phyloP scores from a whole-genome alignment of 2,888 invertebrate species.

The Cryptocheilus praepositus region DNA sequence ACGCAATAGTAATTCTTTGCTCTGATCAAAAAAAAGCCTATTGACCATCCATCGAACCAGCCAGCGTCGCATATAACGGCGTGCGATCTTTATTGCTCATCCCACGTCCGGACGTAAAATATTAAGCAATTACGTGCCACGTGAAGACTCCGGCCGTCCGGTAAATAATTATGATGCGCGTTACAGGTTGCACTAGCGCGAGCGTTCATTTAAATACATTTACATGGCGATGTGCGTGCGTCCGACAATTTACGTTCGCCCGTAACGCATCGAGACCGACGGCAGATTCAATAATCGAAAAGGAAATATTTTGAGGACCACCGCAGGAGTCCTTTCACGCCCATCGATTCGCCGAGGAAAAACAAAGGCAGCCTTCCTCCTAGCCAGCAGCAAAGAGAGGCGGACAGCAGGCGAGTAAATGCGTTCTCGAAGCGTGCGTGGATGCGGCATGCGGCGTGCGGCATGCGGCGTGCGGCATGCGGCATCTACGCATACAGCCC shows the following conservation, averaged over 20 bases:
- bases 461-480: too few species aligned
- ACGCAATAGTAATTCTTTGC: slow-evolving; percentile 13
- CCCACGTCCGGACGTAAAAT: slow-evolving; percentile 16
- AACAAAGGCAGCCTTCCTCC: not conserved
- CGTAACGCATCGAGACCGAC: not conserved
- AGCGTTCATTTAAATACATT: slow-evolving; percentile 14
- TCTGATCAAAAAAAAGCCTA: not conserved
- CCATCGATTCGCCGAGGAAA: not conserved
- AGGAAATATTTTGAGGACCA: not conserved
- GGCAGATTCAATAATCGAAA: not conserved
- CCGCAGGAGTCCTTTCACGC: slow-evolving; percentile 3
- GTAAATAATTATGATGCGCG: slow-evolving; percentile 21
- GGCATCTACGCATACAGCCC: not conserved
- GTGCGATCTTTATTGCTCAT: slow-evolving; percentile 14
- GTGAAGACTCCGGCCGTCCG: not conserved
- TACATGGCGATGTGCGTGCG: not conserved
- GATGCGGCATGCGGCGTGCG: too few species aligned
- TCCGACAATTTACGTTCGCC: not conserved
- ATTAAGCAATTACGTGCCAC: slow-evolving; percentile 21
- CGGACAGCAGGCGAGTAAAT: not conserved
- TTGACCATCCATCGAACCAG: too few species aligned
- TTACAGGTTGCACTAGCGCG: not conserved
- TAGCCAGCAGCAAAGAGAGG: not conserved
- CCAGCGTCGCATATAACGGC: slow-evolving; percentile 10
- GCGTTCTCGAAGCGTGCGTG: not conserved